Evolutionary conservation across 1,140 invertebrate species (phyloP).

Genomic region (Papilio helenus): DNA sequence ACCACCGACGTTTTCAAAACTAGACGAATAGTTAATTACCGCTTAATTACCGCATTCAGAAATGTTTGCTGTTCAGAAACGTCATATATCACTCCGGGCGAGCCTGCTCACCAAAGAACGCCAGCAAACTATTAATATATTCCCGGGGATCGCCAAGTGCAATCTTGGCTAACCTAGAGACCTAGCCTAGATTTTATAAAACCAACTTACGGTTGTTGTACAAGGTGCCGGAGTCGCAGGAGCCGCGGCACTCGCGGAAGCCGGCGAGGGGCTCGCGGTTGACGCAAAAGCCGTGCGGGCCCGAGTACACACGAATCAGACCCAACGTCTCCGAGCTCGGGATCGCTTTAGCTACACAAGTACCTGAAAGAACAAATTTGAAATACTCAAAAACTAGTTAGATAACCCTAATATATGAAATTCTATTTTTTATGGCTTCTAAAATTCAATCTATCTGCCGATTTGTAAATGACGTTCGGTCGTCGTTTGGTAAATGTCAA

Average conservation of each 20-base stretch:
- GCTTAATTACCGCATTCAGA: neutral
- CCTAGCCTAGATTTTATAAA: neutral
- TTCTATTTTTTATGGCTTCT: too few relatives aligned
- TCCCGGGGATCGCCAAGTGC: too few relatives aligned
- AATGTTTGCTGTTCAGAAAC: too few relatives aligned
- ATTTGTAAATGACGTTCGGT: neutral
- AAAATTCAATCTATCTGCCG: neutral
- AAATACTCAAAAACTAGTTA: neutral
- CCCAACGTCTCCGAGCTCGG: constrained; percentile 82
- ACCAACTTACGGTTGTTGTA: constrained; percentile 84
- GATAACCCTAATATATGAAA: constrained; percentile 18
- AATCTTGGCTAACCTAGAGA: too few relatives aligned
- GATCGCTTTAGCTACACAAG: constrained; percentile 83
- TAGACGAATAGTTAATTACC: too few relatives aligned
- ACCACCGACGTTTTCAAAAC: too few relatives aligned
- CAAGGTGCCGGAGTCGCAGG: constrained; percentile 86
- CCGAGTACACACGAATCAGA: constrained; percentile 76
- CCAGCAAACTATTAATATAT: neutral
- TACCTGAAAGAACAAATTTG: constrained; percentile 58
- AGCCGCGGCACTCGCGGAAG: constrained; percentile 86
- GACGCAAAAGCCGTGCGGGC: constrained; percentile 84
- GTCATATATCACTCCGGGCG: neutral
- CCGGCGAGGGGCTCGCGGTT: constrained; percentile 84
- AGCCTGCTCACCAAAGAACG: neutral
- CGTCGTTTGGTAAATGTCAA: neutral